A percentile compares a stretch with the other conserved stretches of the same genome.
These are phyloP conservation scores for Spodoptera litura DNA, from an alignment of 1,140 invertebrate genomes.

Conservation along the genomic window DNA sequence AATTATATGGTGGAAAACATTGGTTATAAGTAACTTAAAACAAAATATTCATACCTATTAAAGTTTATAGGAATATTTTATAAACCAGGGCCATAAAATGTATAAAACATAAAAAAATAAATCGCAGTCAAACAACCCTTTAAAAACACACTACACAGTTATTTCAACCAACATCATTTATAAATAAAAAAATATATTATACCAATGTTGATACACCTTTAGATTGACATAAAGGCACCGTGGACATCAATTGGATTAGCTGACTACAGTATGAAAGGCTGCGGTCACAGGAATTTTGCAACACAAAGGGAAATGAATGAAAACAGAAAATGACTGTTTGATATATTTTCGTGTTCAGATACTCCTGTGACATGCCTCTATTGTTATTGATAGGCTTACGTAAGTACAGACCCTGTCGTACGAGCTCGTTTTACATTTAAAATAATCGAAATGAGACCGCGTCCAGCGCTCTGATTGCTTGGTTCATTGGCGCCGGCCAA, in stretches of 20 bases:
- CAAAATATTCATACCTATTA: no score
- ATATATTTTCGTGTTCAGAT: not conserved
- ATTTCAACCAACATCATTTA: not conserved
- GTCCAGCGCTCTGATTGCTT: no score
- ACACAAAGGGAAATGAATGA: conserved; percentile 27
- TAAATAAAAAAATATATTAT: no score
- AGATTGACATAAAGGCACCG: not conserved
- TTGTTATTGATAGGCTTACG: not conserved
- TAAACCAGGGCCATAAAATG: no score
- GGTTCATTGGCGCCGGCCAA: no score
- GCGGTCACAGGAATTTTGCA: conserved; percentile 24
- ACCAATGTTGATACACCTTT: not conserved
- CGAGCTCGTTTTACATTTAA: no score
- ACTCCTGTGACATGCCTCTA: not conserved
- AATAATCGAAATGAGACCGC: no score
- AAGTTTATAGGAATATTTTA: no score
- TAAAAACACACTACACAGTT: not conserved
- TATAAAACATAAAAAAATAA: no score
- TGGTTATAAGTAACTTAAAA: not conserved
- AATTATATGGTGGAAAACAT: no score
- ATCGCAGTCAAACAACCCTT: no score
- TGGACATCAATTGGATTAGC: conserved; percentile 35
- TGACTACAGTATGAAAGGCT: conserved; percentile 6
- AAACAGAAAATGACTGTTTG: conserved; percentile 14
- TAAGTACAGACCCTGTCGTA: not conserved